These are phyloP conservation scores for Penaeus japonicus DNA, from an alignment of 1,140 invertebrate species.

Conservation along the genomic window DNA sequence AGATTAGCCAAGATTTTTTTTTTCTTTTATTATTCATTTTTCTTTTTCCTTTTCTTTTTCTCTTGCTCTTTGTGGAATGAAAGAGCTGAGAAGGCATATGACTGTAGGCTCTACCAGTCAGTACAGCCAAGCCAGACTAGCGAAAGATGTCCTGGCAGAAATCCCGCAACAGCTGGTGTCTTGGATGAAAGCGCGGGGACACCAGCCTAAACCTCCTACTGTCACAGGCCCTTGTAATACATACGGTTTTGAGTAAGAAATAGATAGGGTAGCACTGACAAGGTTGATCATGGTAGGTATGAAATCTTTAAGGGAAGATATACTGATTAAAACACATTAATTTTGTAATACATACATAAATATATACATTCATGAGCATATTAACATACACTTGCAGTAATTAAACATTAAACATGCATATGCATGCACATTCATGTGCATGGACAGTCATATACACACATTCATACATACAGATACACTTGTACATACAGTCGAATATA, in stretches of 20 bases:
- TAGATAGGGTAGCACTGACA: too few relatives aligned
- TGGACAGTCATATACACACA: too few relatives aligned
- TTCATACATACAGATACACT: neutral
- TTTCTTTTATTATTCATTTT: neutral
- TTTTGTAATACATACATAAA: neutral
- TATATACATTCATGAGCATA: neutral
- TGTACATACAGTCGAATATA: neutral
- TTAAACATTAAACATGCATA: neutral
- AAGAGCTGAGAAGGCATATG: conserved; percentile 59
- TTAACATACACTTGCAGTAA: neutral
- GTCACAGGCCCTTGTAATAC: conserved; percentile 38
- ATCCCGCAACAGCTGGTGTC: conserved; percentile 67
- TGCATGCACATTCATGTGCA: neutral
- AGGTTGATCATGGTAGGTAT: too few relatives aligned
- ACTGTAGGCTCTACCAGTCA: conserved; percentile 57
- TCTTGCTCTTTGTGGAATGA: neutral
- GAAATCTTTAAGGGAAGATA: too few relatives aligned
- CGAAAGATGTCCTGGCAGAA: conserved; percentile 69
- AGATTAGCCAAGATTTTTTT: neutral
- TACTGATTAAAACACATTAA: too few relatives aligned
- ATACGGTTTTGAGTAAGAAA: conserved; percentile 27
- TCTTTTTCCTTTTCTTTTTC: neutral
- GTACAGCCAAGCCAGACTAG: conserved; percentile 62
- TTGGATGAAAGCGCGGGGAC: conserved; percentile 48
- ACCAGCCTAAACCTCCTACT: conserved; percentile 36